A percentile compares a stretch with the other conserved stretches of the same genome.
Evolutionary conservation across 1,140 invertebrate species (phyloP).

Genomic region (Antheraea pernyi): DNA sequence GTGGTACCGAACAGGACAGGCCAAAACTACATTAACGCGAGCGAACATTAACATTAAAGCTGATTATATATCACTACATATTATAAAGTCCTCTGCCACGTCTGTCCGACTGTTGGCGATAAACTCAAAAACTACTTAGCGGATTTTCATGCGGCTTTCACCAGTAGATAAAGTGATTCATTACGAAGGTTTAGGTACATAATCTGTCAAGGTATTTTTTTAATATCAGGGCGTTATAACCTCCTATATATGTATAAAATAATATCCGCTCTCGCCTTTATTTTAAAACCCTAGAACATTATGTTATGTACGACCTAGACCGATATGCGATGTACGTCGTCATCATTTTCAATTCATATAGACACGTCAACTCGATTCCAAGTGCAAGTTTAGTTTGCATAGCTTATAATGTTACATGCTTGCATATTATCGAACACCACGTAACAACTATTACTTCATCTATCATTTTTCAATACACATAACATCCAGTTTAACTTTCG

Average conservation of each 20-base stretch:
- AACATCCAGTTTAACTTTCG: background rate
- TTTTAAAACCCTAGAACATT: constrained; percentile 16
- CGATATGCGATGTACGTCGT: constrained; percentile 39
- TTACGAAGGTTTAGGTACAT: too few species aligned
- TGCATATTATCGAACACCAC: background rate
- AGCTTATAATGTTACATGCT: background rate
- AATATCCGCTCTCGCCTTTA: constrained; percentile 21
- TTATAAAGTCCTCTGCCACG: too few species aligned
- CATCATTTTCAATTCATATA: constrained; percentile 48
- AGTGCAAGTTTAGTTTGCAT: constrained; percentile 38
- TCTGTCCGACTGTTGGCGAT: too few species aligned
- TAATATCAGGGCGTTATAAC: too few species aligned
- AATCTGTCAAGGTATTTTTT: too few species aligned
- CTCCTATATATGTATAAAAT: background rate
- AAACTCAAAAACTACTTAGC: too few species aligned
- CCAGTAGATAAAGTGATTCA: too few species aligned
- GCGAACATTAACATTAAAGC: too few species aligned
- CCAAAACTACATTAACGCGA: too few species aligned
- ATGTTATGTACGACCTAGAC: constrained; percentile 39
- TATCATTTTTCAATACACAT: background rate
- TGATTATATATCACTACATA: too few species aligned
- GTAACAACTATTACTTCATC: constrained; percentile 4
- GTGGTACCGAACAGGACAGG: too few species aligned
- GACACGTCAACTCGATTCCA: constrained; percentile 43
- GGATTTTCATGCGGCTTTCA: too few species aligned